A percentile compares a stretch with the other conserved stretches of the same genome.
These are phyloP conservation scores for Cirrhinus mrigala DNA, from an alignment of 2,797 vertebrate species.

Conservation along the genomic window DNA sequence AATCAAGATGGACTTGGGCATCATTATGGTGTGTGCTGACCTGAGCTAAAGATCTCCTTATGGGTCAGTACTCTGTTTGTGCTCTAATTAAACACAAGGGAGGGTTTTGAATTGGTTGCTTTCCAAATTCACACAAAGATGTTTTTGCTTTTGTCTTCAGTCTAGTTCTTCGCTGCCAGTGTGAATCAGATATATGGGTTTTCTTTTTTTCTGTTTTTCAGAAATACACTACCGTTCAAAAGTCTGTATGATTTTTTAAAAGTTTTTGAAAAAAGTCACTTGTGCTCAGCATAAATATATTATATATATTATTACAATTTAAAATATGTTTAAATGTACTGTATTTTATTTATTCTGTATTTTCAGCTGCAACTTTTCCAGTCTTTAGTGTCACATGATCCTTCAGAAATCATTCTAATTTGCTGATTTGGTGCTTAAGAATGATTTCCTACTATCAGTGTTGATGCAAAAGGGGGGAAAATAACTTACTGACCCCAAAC, in stretches of 20 bases:
- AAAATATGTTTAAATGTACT: not conserved
- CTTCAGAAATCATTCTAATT: not conserved
- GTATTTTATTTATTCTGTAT: not conserved
- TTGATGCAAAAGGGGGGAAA: not conserved
- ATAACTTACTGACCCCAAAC: not conserved
- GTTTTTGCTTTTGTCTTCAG: conserved; percentile 12
- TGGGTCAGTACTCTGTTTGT: conserved; percentile 43
- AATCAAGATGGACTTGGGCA: conserved; percentile 40
- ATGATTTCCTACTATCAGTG: not conserved
- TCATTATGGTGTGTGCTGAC: conserved; percentile 55
- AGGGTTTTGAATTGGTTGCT: conserved; percentile 15
- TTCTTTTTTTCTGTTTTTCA: not conserved
- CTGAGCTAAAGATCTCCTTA: conserved; percentile 46
- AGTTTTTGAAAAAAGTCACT: not conserved
- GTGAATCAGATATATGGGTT: not conserved
- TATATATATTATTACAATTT: not conserved
- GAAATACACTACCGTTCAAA: not conserved
- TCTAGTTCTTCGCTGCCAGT: conserved; percentile 1
- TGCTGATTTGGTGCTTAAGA: not conserved
- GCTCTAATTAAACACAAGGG: conserved; percentile 54
- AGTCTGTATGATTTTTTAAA: not conserved
- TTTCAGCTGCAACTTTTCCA: not conserved
- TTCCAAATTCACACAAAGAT: conserved; percentile 9
- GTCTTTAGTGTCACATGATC: not conserved
- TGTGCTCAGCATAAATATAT: not conserved